Evolutionary conservation across 1,140 invertebrate genomes (phyloP), one percentile per base, ranked within the genome.

Genomic region (Anastatus disparis): DNA sequence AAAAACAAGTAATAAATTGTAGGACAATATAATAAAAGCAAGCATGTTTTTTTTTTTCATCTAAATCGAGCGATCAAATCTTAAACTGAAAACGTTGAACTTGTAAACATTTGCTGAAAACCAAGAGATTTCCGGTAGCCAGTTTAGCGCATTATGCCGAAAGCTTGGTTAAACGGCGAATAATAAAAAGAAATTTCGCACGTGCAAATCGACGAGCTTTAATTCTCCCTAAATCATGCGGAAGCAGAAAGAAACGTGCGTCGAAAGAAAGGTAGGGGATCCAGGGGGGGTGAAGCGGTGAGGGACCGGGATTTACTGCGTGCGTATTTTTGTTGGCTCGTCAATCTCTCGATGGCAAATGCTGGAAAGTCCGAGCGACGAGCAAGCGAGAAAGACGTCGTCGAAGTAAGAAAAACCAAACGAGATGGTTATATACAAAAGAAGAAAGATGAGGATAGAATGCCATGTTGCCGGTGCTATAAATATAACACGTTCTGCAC

Each of bases 401-500:
- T 44, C 8, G 17, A n/a, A 31, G 27, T 31, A 35, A 46, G n/a
- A 46, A 31, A 62, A 35, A 62, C 26, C 26, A 13, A 62, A 1
- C 13, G 12, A 62, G 26, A 12, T 15, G 15, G n/a, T n/a, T n/a
- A n/a, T n/a, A n/a, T 7, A 42, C 27, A 59, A 42, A 52, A 29
- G n/a, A 20, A 52, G 61, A 52, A 24, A 50, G 29, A 64, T 27
- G 38, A 29, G 8, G 20, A 55, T 10, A 42, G 62, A 50, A 44
- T 50, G 17, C n/a, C 20, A 12, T 4, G 24, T 27, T 2, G 56
- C 40, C 74, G 59, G 71, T 62, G 79, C 83, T 85, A 85, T 85
- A 81, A 85, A 85, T 85, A 85, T 79, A n/a, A n/a, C 77, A 56
- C 75, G 79, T 82, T 83, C 22, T 84, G 82, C 59, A 35, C 35